Percentiles rank a stretch among this genome's conserved stretches.
These are phyloP conservation scores for Molossus molossus DNA, from an alignment of 2,797 vertebrate genomes.

Conservation along the genomic window DNA sequence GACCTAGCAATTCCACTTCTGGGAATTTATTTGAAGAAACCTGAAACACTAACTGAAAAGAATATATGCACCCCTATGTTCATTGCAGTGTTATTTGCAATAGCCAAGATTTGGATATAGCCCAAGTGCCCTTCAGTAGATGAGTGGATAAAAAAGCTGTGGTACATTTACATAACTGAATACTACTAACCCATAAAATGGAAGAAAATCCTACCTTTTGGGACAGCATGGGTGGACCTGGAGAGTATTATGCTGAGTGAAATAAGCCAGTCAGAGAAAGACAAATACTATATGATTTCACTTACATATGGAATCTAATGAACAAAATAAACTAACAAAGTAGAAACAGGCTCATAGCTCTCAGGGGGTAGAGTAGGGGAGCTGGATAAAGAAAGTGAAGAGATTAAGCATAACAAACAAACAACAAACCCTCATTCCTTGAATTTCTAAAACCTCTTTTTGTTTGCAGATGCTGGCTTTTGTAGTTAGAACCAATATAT, in stretches of 20 bases:
- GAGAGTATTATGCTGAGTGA: not conserved
- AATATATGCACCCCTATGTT: not conserved
- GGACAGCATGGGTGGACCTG: not conserved
- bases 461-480: constrained; percentile 39
- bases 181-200: not conserved
- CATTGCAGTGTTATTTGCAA: not conserved
- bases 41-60: not conserved
- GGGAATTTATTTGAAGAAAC: not conserved
- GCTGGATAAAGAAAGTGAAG: not conserved
- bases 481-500: constrained; percentile 25
- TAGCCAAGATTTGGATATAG: not conserved
- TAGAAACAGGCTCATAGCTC: not conserved
- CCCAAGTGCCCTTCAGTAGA: not conserved
- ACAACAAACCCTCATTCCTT: not conserved
- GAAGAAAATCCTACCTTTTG: not conserved
- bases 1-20: not conserved
- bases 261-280: not conserved
- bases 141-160: not conserved
- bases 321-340: not conserved
- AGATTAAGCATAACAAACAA: not conserved
- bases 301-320: not conserved
- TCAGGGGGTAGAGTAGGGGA: not conserved
- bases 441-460: constrained; percentile 60
- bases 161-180: not conserved
- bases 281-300: not conserved